Base-by-base conservation (phyloP, 2,888 invertebrate genomes). In the Chromoteleia sp. region DNA sequence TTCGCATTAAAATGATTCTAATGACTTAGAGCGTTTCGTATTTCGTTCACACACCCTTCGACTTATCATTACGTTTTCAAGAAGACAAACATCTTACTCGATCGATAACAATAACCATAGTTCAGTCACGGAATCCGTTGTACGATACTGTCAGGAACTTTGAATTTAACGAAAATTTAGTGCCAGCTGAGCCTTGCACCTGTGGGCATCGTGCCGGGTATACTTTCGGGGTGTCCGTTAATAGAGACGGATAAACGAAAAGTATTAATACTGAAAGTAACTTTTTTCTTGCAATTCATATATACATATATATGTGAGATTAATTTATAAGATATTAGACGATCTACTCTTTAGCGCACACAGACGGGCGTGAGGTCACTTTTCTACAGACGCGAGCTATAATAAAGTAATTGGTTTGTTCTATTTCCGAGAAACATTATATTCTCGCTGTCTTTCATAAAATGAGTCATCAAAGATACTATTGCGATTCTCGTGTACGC, bases 111-210 rank as follows among this genome's bases (percentile, higher is more conserved):
- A 79, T 77, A 83, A 73, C 74, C 65, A 80, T 48, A 63, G 75
- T 52, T 65, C 12, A 77, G 68, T 73, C 73, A 81, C 59, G 83
- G 68, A 70, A 68, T 77, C 41, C 70, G 17, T 19, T 56, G 21
- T 45, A 39, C 54, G 61, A 67, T 78, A 67, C 75, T 61, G 82
- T 79, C 71, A 39, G 58, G 50, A 78, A 58, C 59, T 63, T 73
- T 61, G 71, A 76, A 75, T 74, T 73, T 82, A 83, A 83, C 67
- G 77, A 78, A 82, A 71, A 82, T 84, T 80, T 82, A 84, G 54
- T 75, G 80, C 78, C 76, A 73, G 82, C 81, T 78, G 84, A 79
- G 15, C 50, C 45, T 19, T 82, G 82, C 82, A 82, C 79, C 82
- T 82, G 82, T 76, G 33, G 71, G 33, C 19, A 70, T 43, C 33